Conservation (phyloP, 2,888 invertebrate species). For the Coelopa pilipes region DNA sequence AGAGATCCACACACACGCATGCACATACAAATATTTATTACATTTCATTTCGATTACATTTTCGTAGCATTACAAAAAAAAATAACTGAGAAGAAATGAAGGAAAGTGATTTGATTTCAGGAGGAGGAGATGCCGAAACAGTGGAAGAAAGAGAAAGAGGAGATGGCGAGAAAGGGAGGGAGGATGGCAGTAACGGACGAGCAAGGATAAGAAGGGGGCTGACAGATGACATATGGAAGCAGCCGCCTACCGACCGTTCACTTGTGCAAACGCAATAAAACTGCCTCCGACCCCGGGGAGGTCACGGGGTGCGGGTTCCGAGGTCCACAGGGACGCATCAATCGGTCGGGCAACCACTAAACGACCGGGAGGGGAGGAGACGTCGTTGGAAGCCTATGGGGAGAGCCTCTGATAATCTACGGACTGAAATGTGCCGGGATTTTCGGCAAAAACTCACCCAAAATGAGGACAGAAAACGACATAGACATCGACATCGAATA, state of each 20-base stretch:
- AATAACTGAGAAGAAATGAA: conserved; percentile 6
- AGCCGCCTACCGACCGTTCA: conserved; percentile 37
- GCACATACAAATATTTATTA: conserved; percentile 46
- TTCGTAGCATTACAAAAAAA: too few species aligned
- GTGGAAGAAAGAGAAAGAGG: too few species aligned
- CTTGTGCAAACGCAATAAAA: conserved; percentile 20
- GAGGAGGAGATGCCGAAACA: too few species aligned
- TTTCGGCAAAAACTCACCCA: conserved; percentile 37
- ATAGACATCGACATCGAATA: conserved; percentile 20
- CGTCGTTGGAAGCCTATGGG: too few species aligned
- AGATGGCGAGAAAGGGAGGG: too few species aligned
- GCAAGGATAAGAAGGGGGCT: conserved; percentile 4
- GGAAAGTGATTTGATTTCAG: too few species aligned
- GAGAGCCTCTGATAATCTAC: too few species aligned
- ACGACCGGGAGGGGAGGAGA: not conserved
- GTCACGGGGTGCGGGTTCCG: not conserved
- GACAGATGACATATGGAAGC: conserved; percentile 48
- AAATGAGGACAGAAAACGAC: conserved; percentile 25
- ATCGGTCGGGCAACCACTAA: not conserved
- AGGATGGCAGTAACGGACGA: conserved; percentile 43
- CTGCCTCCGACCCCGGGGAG: too few species aligned
- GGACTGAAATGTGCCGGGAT: conserved; percentile 1
- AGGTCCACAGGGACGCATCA: conserved; percentile 19
- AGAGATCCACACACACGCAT: conserved; percentile 38
- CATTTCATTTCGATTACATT: conserved; percentile 44